Conservation (phyloP, 1,140 invertebrate species). For the Drosophila pruinosa region DNA sequence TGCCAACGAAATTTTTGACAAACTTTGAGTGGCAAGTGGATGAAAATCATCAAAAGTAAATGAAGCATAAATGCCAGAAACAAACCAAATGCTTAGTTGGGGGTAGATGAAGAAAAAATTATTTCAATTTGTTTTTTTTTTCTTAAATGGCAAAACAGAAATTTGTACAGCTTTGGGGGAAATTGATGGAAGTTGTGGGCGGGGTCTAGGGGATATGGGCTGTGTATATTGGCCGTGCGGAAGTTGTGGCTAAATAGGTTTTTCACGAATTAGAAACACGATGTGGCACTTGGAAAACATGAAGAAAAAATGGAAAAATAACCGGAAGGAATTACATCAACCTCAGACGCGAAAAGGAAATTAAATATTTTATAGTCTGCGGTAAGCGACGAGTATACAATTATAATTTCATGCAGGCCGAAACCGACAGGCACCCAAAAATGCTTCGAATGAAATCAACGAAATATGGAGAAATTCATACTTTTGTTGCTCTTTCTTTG, state of each 20-base stretch:
- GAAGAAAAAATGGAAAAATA: conserved; percentile 55
- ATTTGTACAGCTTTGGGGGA: background rate
- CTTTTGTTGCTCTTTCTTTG: conserved; percentile 9
- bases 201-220: background rate
- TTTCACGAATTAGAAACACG: conserved; percentile 71
- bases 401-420: conserved; percentile 64
- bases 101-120: conserved; percentile 41
- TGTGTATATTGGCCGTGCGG: conserved; percentile 31
- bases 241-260: conserved; percentile 61
- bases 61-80: conserved; percentile 75
- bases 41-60: conserved; percentile 70
- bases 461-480: conserved; percentile 53
- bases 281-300: conserved; percentile 46
- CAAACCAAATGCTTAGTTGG: conserved; percentile 21
- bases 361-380: conserved; percentile 80
- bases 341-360: conserved; percentile 62
- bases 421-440: conserved; percentile 24
- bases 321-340: conserved; percentile 75
- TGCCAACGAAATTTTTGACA: background rate
- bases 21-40: background rate
- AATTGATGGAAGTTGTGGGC: conserved; percentile 11
- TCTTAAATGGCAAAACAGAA: conserved; percentile 12
- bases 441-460: conserved; percentile 59
- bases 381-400: conserved; percentile 55
- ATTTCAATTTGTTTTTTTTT: conserved; percentile 60